Evolutionary conservation across 2,888 invertebrate species (phyloP), one percentile per base, ranked within the genome.

Genomic region (Cerceris ruficornis): DNA sequence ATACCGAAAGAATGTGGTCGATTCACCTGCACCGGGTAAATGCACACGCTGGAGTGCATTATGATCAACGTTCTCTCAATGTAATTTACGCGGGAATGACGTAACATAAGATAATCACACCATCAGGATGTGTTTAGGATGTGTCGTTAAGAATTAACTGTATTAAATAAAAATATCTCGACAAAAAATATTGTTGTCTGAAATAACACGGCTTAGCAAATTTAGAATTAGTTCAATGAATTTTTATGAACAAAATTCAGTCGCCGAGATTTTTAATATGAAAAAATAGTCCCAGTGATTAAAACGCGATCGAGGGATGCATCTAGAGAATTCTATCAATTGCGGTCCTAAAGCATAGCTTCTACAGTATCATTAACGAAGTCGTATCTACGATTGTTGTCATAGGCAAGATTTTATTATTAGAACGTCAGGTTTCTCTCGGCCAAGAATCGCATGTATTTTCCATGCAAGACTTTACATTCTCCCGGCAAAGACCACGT

Each of bases 101-200:
- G 68, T 60, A 50, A 28, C 13, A 82, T 84, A 76, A 84, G 76
- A 80, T 72, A 74, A 78, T 82, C 82, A 66, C 62, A 64, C 49
- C n/a, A 82, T 49, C 74, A 84, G 82, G 73, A 83, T 82, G 59
- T 58, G 50, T 28, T 2, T 28, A 28, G 28, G 28, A 28, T 28
- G 4, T 4, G 4, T 28, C 28, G 28, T 28, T 28, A 4, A 28
- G 28, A 28, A 28, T 28, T 2, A 28, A 28, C 2, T 28, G 4
- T 28, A 28, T 28, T 28, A 2, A 28, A 28, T 28, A 28, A 28
- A 28, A 28, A 28, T 28, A 28, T 28, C 4, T 28, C 28, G 28
- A 28, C 4, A 28, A 28, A 28, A 2, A 2, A 28, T 28, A 28
- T 28, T 28, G 2, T 2, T 28, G 1, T 28, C 28, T 28, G 28